These are phyloP conservation scores for Oscheius sp. DNA, from an alignment of 2,888 invertebrate genomes.

Conservation along the genomic window DNA sequence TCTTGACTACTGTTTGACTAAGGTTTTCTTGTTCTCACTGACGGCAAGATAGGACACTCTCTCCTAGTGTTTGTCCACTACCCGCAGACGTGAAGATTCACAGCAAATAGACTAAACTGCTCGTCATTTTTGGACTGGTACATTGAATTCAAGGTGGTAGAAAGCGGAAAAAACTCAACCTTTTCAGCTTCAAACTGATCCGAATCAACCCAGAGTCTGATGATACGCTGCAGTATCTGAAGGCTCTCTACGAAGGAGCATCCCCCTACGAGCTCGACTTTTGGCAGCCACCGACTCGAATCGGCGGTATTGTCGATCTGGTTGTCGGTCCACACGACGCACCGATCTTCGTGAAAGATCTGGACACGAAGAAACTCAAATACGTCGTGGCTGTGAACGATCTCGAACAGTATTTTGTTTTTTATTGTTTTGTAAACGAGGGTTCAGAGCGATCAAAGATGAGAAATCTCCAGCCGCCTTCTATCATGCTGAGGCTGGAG, in stretches of 20 bases:
- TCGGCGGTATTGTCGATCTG: slow-evolving; percentile 63
- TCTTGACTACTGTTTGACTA: background rate
- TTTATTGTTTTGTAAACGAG: background rate
- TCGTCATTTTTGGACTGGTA: background rate
- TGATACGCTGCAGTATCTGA: slow-evolving; percentile 60
- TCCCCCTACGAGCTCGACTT: slow-evolving; percentile 68
- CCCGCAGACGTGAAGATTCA: slow-evolving; percentile 21
- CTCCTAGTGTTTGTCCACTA: slow-evolving; percentile 23
- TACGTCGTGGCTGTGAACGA: slow-evolving; percentile 70
- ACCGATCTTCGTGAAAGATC: slow-evolving; percentile 64
- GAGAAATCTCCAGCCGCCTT: slow-evolving; percentile 50
- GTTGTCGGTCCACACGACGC: slow-evolving; percentile 66
- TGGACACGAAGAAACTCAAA: slow-evolving; percentile 61
- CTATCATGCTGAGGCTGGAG: slow-evolving; percentile 48
- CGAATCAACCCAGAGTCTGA: slow-evolving; percentile 68
- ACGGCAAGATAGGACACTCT: background rate
- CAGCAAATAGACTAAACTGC: slow-evolving; percentile 9
- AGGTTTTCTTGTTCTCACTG: slow-evolving; percentile 29
- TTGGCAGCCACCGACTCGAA: slow-evolving; percentile 68
- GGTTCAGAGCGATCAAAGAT: slow-evolving; percentile 63
- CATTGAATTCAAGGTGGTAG: background rate
- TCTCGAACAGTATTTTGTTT: slow-evolving; percentile 62
- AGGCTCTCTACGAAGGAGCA: slow-evolving; percentile 60
- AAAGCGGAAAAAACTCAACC: background rate
- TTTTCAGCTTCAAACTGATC: slow-evolving; percentile 70